Percentiles rank a stretch among this genome's conserved stretches.
phyloP scores from a whole-genome alignment of 2,888 invertebrate genomes.

The Lasioglossum zephyrum region DNA sequence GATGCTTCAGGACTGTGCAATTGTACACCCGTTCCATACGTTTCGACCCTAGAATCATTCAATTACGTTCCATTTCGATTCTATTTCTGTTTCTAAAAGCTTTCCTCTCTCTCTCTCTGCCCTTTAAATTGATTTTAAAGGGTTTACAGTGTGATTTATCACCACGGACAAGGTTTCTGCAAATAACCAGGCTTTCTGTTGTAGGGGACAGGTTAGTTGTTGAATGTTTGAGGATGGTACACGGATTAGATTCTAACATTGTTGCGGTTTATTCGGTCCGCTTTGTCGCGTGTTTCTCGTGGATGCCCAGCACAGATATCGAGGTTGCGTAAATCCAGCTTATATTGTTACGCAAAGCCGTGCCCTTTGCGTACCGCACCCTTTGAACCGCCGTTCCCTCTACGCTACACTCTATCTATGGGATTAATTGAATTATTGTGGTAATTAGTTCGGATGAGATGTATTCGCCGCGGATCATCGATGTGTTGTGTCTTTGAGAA shows the following conservation, averaged over 20 bases:
- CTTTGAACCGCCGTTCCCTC: constrained; percentile 12
- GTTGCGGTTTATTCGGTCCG: neutral
- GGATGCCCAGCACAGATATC: neutral
- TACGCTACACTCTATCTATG: neutral
- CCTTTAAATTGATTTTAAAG: neutral
- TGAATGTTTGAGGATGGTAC: neutral
- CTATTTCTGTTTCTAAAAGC: neutral
- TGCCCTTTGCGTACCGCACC: constrained; percentile 46
- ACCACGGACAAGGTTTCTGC: neutral
- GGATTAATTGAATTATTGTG: constrained; percentile 28
- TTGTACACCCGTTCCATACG: constrained; percentile 8
- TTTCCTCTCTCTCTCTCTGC: neutral
- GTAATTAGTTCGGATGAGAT: neutral
- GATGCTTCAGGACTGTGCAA: constrained; percentile 72
- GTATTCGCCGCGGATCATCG: neutral
- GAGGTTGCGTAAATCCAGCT: constrained; percentile 33
- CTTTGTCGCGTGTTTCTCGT: neutral
- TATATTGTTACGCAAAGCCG: constrained; percentile 35
- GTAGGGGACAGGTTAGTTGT: neutral
- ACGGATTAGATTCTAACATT: neutral
- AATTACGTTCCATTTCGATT: neutral
- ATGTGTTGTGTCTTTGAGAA: neutral
- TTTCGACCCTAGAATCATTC: neutral
- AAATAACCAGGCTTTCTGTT: neutral
- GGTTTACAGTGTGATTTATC: neutral